Conservation (phyloP, 2,113 vertebrate species). For the Romanogobio albipinnatus region DNA sequence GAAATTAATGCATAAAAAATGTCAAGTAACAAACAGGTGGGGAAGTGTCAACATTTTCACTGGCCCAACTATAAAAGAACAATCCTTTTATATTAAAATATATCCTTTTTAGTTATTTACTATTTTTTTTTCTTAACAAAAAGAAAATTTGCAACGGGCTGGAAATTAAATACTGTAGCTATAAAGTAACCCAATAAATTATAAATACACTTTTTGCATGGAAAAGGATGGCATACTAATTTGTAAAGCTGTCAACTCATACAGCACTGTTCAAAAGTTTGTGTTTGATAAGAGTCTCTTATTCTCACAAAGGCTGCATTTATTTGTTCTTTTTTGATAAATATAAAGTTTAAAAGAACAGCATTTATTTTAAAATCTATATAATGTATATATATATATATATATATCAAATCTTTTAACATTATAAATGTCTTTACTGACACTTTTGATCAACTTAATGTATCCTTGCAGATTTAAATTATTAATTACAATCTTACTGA, state of each 20-base stretch:
- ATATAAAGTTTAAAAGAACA: neutral
- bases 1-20: constrained; percentile 37
- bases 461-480: neutral
- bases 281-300: neutral
- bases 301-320: neutral
- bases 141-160: neutral
- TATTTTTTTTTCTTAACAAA: neutral
- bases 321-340: neutral
- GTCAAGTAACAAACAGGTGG: neutral
- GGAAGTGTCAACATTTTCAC: neutral
- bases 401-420: neutral
- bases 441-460: neutral
- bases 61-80: too few species aligned
- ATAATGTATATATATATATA: too few species aligned
- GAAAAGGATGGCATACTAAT: neutral
- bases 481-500: neutral
- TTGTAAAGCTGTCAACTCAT: too few species aligned
- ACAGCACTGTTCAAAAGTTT: neutral
- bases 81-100: too few species aligned
- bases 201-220: neutral
- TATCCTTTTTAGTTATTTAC: neutral
- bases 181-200: neutral
- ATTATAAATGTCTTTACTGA: neutral
- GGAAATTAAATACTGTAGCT: neutral
- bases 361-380: neutral